Evolutionary conservation across 1,140 invertebrate species (phyloP).

Genomic region (Laupala kohalensis): DNA sequence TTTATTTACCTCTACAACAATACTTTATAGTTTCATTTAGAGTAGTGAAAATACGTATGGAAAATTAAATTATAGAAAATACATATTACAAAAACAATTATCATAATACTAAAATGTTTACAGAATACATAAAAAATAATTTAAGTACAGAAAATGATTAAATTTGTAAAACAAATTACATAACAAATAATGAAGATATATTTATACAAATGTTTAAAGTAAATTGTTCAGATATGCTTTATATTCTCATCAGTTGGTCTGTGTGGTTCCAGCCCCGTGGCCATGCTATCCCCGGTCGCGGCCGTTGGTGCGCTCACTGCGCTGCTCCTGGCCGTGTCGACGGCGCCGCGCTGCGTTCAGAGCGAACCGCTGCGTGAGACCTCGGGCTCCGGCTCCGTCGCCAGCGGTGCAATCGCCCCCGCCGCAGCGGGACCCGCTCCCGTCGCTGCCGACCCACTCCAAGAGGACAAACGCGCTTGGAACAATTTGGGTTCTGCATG

Average conservation of each 20-base stretch:
- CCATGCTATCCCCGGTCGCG: neutral
- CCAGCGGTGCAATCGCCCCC: neutral
- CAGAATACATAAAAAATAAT: too few relatives aligned
- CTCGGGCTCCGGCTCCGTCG: constrained; percentile 13
- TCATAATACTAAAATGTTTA: too few relatives aligned
- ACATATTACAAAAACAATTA: too few relatives aligned
- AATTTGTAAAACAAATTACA: too few relatives aligned
- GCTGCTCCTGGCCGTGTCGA: neutral
- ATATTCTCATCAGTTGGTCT: too few relatives aligned
- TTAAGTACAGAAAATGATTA: too few relatives aligned
- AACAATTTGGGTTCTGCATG: constrained; percentile 44
- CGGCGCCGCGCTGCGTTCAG: neutral
- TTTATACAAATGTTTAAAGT: neutral
- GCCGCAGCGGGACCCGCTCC: too few relatives aligned
- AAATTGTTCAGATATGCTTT: too few relatives aligned
- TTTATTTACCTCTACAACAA: too few relatives aligned
- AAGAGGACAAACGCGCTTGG: constrained; percentile 44
- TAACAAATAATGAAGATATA: neutral
- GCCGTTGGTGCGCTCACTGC: neutral
- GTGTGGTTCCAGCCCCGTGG: neutral
- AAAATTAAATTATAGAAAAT: too few relatives aligned
- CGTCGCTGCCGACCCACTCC: neutral
- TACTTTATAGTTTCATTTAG: too few relatives aligned
- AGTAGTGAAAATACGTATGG: too few relatives aligned
- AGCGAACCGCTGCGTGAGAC: neutral